Evolutionary conservation across 2,888 invertebrate genomes (phyloP).

Genomic region (Mythimna ferrago): DNA sequence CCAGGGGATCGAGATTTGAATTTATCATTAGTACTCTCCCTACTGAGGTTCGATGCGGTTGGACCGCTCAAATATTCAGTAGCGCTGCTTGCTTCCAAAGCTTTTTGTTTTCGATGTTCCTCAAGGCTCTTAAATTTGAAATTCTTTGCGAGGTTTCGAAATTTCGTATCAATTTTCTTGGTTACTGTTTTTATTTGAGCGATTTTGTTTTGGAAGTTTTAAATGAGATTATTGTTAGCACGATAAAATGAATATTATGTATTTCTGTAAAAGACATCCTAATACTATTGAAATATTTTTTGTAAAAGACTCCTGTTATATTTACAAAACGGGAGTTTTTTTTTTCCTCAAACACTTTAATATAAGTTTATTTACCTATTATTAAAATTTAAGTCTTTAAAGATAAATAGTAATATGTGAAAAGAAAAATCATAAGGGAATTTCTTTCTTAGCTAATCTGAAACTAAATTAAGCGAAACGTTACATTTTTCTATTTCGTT

Average conservation of each 20-base stretch:
- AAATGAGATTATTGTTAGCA: constrained; percentile 54
- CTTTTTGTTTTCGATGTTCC: constrained; percentile 75
- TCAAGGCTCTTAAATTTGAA: constrained; percentile 59
- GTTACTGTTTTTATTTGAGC: constrained; percentile 54
- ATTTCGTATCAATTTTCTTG: constrained; percentile 60
- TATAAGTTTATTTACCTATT: too few species aligned
- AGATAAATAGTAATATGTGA: too few species aligned
- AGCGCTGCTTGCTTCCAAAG: constrained; percentile 73
- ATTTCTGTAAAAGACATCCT: neutral
- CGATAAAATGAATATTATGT: constrained; percentile 17
- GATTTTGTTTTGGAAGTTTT: constrained; percentile 49
- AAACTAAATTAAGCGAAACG: neutral
- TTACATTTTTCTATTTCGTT: neutral
- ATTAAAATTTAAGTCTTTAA: too few species aligned
- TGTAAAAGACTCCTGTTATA: neutral
- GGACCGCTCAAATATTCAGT: constrained; percentile 83
- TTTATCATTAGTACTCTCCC: constrained; percentile 85
- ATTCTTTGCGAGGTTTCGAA: constrained; percentile 59
- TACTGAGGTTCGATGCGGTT: constrained; percentile 75
- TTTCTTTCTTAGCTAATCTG: neutral
- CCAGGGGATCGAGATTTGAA: constrained; percentile 84
- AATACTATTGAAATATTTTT: constrained; percentile 12
- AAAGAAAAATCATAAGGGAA: neutral
- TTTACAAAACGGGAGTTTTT: neutral
- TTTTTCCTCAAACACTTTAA: neutral